These are phyloP conservation scores for Tinea pellionella DNA, from an alignment of 2,888 invertebrate species.

Conservation along the genomic window DNA sequence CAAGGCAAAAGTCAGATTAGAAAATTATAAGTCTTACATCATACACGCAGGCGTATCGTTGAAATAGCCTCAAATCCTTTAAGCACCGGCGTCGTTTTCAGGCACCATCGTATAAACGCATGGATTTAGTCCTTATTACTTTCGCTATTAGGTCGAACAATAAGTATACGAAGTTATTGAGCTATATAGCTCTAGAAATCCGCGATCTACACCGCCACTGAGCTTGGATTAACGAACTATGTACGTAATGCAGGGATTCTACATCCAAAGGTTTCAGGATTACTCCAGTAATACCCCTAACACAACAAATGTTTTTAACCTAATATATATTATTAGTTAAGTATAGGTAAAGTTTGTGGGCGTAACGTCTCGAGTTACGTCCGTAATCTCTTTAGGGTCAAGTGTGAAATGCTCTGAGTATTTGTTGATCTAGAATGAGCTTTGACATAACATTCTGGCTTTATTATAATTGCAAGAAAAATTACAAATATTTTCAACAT, in stretches of 20 bases:
- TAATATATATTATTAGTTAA: slow-evolving; percentile 14
- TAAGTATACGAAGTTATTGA: slow-evolving; percentile 20
- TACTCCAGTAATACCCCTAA: slow-evolving; percentile 59
- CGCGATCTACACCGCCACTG: slow-evolving; percentile 40
- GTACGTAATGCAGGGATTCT: slow-evolving; percentile 61
- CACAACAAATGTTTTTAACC: slow-evolving; percentile 63
- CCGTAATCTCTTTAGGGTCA: not conserved
- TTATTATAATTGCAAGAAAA: too few relatives aligned
- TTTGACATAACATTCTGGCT: too few relatives aligned
- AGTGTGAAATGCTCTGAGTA: not conserved
- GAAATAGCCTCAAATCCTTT: slow-evolving; percentile 42
- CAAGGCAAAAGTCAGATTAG: not conserved
- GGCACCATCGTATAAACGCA: slow-evolving; percentile 23
- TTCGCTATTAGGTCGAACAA: slow-evolving; percentile 40
- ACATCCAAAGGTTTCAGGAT: slow-evolving; percentile 65
- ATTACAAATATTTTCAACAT: too few relatives aligned
- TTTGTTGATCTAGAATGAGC: too few relatives aligned
- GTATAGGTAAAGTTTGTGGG: not conserved
- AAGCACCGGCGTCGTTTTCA: slow-evolving; percentile 46
- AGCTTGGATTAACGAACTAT: slow-evolving; percentile 62
- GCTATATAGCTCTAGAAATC: slow-evolving; percentile 24
- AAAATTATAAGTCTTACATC: slow-evolving; percentile 24
- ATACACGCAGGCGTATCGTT: slow-evolving; percentile 42
- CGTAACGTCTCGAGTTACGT: slow-evolving; percentile 6
- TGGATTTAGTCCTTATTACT: slow-evolving; percentile 45